Evolutionary conservation across 92 coral and sea anemone species (phyloP), one percentile per base, ranked within the genome.

Genomic region (Nematostella vectensis): DNA sequence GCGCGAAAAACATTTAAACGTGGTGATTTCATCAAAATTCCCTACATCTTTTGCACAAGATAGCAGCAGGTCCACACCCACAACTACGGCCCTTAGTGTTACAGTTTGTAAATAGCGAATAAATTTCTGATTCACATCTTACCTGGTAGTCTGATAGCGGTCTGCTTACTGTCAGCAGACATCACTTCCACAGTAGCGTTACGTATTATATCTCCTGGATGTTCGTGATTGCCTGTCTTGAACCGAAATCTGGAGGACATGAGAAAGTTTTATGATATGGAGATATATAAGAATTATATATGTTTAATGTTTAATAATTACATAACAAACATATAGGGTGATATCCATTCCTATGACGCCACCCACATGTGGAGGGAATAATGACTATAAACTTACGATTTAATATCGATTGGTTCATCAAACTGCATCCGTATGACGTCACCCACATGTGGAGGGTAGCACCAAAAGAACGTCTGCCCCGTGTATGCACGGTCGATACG

Each of bases 401-500:
- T 67, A 16, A 91, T 62, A 1, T 57, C 59, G 12, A 86, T 54
- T 47, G 70, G 78, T 9, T 59, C 74, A 4, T 50, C 70, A 59
- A 91, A 91, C 31, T 54, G 45, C 31, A 91, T 65, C 45, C 96
- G 74, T 25, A 91, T 80, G 27, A 91, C 98, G 57, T 91, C 98
- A 30, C 85, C 85, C 40, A 66, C 55, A 47, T 81, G 88, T 4
- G 98, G 98, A 1, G 96, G 89, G 29, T 70, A 88, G 24, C 95
- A 87, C 98, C 98, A 91, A 55, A 91, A 86, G 75, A 81, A 91
- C 22, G 93, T 91, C 88, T 91, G 95, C 27, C 98, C 98, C 38
- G 76, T 86, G 72, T 91, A 91, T 24, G 95, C 87, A 28, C 93
- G 76, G 30, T 91, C 96, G 11, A 82, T 68, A 11, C 82, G 62